phyloP scores from a whole-genome alignment of 2,888 invertebrate genomes.

The Arctia plantaginis region DNA sequence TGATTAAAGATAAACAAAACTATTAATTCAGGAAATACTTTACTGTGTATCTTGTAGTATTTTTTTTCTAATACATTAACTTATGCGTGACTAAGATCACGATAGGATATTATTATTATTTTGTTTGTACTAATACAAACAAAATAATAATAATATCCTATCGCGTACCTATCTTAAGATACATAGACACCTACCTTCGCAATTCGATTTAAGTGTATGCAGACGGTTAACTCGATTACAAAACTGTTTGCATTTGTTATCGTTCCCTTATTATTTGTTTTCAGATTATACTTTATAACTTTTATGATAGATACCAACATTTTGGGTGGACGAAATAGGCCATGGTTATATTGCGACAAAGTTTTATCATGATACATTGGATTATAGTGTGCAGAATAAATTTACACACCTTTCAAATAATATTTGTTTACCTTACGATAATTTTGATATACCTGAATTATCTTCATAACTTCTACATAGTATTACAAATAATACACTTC shows the following conservation, averaged over 20 bases:
- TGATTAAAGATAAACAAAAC: too few relatives aligned
- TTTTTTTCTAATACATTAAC: too few relatives aligned
- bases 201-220: constrained; percentile 25
- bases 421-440: constrained; percentile 16
- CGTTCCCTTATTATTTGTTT: constrained; percentile 76
- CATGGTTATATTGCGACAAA: constrained; percentile 67
- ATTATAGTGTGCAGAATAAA: constrained; percentile 39
- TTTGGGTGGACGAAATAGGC: constrained; percentile 62
- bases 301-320: constrained; percentile 63
- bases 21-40: too few relatives aligned
- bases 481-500: not conserved
- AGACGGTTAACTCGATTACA: constrained; percentile 65
- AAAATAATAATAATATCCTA: too few relatives aligned
- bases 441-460: constrained; percentile 9
- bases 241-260: constrained; percentile 75
- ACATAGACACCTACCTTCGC: not conserved
- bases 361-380: constrained; percentile 54
- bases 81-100: too few relatives aligned
- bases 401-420: constrained; percentile 24
- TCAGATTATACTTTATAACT: constrained; percentile 75
- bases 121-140: too few relatives aligned
- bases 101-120: too few relatives aligned
- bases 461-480: not conserved
- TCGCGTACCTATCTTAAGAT: not conserved
- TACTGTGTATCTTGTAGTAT: too few relatives aligned